Conservation (phyloP, 2,797 vertebrate genomes). For the Leptoclinus maculatus region DNA sequence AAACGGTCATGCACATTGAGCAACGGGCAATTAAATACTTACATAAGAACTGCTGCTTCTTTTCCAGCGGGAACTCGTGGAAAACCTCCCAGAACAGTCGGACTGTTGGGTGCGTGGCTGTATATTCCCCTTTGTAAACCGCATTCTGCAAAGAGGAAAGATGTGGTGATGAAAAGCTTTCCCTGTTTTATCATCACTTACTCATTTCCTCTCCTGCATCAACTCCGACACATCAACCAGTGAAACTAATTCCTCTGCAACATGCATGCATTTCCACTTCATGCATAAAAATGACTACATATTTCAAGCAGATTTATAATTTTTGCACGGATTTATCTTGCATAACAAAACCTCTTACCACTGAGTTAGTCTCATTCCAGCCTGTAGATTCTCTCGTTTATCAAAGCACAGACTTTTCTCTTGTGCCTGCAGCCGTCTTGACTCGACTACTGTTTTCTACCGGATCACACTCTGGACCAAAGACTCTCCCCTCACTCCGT, state of each 20-base stretch:
- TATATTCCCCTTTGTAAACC: slow-evolving; percentile 95
- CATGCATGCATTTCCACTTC: neutral
- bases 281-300: neutral
- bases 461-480: too few relatives aligned
- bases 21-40: slow-evolving; percentile 70
- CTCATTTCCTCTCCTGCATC: neutral
- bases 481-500: neutral
- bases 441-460: too few relatives aligned
- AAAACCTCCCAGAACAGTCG: slow-evolving; percentile 97
- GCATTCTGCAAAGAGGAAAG: slow-evolving; percentile 84
- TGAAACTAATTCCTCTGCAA: neutral
- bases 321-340: neutral
- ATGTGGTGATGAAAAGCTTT: neutral
- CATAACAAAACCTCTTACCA: neutral
- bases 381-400: neutral
- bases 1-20: neutral
- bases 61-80: slow-evolving; percentile 95
- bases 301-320: neutral
- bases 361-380: too few relatives aligned
- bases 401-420: neutral
- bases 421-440: too few relatives aligned
- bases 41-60: slow-evolving; percentile 98
- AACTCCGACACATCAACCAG: neutral
- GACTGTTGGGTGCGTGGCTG: slow-evolving; percentile 92
- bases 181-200: neutral